phyloP scores from a whole-genome alignment of 2,888 invertebrate species.

The Scaptodrosophila latifasciaeformis region DNA sequence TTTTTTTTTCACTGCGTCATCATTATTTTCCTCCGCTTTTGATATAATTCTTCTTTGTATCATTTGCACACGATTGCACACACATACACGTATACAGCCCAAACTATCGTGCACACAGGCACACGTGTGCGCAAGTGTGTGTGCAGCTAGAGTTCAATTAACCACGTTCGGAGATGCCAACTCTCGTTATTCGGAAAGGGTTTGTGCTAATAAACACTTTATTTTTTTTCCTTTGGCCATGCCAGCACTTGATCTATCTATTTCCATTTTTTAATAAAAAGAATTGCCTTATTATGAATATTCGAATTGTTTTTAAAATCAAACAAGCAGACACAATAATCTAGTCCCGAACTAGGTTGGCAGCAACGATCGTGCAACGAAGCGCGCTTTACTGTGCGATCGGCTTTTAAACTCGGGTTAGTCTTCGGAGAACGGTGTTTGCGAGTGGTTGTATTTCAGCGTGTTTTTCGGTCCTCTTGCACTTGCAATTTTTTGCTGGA shows the following conservation, averaged over 20 bases:
- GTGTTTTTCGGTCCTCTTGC: constrained; percentile 17
- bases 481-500: constrained; percentile 24
- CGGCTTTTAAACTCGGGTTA: constrained; percentile 57
- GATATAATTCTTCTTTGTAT: constrained; percentile 66
- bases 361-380: constrained; percentile 17
- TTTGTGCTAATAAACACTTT: too few species aligned
- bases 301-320: too few species aligned
- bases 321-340: not conserved
- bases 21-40: constrained; percentile 66
- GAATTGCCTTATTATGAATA: too few species aligned
- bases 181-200: constrained; percentile 1
- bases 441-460: constrained; percentile 45
- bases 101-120: constrained; percentile 29
- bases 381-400: constrained; percentile 4
- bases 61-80: constrained; percentile 63
- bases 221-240: too few species aligned
- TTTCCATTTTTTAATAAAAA: too few species aligned
- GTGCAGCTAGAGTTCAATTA: constrained; percentile 56
- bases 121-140: constrained; percentile 32
- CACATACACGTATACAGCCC: constrained; percentile 20
- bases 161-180: constrained; percentile 47
- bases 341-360: too few species aligned
- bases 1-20: constrained; percentile 59
- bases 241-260: too few species aligned
- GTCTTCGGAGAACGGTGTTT: constrained; percentile 72